These are phyloP conservation scores for Okapia johnstoni DNA, from an alignment of 2,113 vertebrate species.

Conservation along the genomic window DNA sequence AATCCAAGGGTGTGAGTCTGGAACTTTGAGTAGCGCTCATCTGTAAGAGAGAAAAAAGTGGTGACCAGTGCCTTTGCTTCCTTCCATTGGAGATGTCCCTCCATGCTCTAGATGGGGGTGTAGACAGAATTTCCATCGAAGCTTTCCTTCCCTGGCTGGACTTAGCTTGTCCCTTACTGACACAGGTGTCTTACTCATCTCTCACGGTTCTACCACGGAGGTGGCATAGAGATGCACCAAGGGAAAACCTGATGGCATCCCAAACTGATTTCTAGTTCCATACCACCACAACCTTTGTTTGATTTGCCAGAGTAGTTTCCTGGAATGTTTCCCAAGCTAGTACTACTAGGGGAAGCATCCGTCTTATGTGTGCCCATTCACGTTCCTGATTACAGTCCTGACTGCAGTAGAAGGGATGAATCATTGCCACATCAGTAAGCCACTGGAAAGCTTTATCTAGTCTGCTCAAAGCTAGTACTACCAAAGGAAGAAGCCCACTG, in stretches of 20 bases:
- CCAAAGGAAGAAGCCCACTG: not conserved
- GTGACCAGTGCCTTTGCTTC: not conserved
- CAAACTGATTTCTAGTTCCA: not conserved
- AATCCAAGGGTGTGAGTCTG: not conserved
- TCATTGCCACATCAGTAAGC: not conserved
- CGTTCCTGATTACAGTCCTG: not conserved
- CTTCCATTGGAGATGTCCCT: not conserved
- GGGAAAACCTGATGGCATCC: not conserved
- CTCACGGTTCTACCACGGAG: rapidly evolving
- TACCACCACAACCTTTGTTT: not conserved
- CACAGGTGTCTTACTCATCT: not conserved
- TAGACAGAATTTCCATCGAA: not conserved
- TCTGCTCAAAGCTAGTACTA: not conserved
- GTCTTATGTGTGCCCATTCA: not conserved
- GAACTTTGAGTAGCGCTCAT: not conserved
- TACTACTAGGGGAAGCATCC: not conserved
- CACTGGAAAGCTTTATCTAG: not conserved
- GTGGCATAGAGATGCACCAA: not conserved
- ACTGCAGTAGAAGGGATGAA: not conserved
- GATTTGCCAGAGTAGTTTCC: not conserved
- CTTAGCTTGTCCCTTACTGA: not conserved
- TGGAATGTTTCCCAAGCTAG: not conserved
- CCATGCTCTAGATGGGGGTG: not conserved
- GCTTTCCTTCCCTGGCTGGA: not conserved
- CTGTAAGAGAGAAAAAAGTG: not conserved